These are phyloP conservation scores for Brassicogethes aeneus DNA, from an alignment of 2,888 invertebrate genomes.

Conservation along the genomic window DNA sequence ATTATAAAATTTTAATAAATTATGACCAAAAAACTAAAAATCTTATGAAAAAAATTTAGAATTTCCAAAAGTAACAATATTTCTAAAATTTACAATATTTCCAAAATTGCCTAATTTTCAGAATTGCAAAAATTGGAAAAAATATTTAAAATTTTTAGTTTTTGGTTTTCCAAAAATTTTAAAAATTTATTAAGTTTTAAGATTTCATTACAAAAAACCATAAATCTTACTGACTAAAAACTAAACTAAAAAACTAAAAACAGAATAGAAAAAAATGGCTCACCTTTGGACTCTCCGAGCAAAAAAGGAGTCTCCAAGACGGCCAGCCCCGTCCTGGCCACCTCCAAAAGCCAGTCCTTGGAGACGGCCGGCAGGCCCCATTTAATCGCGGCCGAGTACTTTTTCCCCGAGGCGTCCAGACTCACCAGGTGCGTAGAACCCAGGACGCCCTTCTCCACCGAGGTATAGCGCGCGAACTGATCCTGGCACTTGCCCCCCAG, in stretches of 20 bases:
- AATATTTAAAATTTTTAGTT: too few relatives aligned
- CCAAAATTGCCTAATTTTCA: too few relatives aligned
- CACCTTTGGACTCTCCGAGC: slow-evolving; percentile 48
- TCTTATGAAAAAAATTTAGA: too few relatives aligned
- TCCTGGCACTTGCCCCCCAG: slow-evolving; percentile 61
- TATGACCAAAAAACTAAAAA: too few relatives aligned
- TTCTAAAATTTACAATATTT: too few relatives aligned
- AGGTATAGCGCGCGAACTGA: slow-evolving; percentile 48
- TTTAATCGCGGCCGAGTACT: slow-evolving; percentile 72
- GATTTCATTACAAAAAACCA: too few relatives aligned
- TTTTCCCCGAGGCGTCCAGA: slow-evolving; percentile 63
- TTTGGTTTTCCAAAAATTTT: too few relatives aligned
- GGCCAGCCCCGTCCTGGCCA: slow-evolving; percentile 48
- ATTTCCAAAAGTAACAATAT: too few relatives aligned
- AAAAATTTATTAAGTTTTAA: too few relatives aligned
- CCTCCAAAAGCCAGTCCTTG: slow-evolving; percentile 67
- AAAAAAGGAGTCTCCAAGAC: slow-evolving; percentile 49
- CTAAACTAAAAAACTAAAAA: neutral
- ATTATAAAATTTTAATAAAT: too few relatives aligned
- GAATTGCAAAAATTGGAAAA: too few relatives aligned
- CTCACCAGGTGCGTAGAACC: slow-evolving; percentile 79
- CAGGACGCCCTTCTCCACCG: slow-evolving; percentile 33
- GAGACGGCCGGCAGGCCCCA: slow-evolving; percentile 79
- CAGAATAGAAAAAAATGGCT: slow-evolving; percentile 1
- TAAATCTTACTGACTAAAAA: neutral